These are phyloP conservation scores for Brachymystax lenok DNA, from an alignment of 2,797 vertebrate species.

Conservation along the genomic window DNA sequence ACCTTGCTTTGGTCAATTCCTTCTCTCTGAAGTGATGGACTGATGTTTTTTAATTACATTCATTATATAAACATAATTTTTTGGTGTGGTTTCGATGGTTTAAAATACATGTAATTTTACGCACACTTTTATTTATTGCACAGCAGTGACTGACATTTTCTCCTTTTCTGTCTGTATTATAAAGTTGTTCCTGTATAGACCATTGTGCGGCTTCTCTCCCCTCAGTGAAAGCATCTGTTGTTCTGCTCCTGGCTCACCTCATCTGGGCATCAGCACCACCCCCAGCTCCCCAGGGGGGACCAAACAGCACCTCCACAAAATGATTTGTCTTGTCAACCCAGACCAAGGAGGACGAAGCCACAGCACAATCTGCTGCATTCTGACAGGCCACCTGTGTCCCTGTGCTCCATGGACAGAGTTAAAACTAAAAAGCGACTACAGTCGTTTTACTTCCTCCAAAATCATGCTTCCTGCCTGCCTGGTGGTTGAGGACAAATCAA, in stretches of 20 bases:
- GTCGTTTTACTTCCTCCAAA: constrained; percentile 26
- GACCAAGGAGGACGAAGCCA: constrained; percentile 38
- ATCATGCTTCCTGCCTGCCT: constrained; percentile 30
- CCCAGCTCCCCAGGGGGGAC: constrained; percentile 48
- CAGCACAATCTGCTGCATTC: constrained; percentile 60
- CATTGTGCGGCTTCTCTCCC: constrained; percentile 32
- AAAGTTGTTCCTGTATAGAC: constrained; percentile 31
- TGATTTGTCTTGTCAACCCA: constrained; percentile 49
- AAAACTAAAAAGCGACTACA: constrained; percentile 29
- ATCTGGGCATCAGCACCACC: constrained; percentile 37
- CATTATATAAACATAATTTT: neutral
- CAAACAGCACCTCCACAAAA: constrained; percentile 52
- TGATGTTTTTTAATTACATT: neutral
- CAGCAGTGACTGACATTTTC: neutral
- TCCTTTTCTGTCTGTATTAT: constrained; percentile 13
- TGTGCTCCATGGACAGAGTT: constrained; percentile 25
- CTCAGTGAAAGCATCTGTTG: constrained; percentile 52
- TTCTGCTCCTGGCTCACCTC: constrained; percentile 40
- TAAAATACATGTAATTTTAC: too few species aligned
- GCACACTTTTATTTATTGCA: neutral
- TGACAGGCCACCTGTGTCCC: constrained; percentile 63
- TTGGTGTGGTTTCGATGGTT: neutral
- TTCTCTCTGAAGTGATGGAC: neutral
- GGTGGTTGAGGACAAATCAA: constrained; percentile 15
- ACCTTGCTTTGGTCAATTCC: neutral